Conservation (phyloP, 2,888 invertebrate genomes). For the Acronicta psi region DNA sequence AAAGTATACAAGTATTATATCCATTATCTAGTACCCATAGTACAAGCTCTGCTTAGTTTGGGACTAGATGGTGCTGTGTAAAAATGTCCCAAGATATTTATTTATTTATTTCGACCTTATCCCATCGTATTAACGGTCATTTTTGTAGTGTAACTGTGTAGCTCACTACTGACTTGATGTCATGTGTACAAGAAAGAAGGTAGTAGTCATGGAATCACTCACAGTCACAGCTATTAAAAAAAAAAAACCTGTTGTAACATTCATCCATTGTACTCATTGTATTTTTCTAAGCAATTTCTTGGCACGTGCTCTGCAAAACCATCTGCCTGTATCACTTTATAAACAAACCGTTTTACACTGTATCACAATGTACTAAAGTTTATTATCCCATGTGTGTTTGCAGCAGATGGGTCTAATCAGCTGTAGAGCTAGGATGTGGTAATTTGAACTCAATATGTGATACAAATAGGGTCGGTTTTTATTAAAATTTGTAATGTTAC, state of each 20-base stretch:
- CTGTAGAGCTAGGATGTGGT: slow-evolving; percentile 26
- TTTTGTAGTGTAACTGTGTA: background rate
- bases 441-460: slow-evolving; percentile 32
- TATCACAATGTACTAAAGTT: background rate
- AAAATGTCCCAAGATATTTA: too few species aligned
- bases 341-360: slow-evolving; percentile 2
- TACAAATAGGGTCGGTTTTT: slow-evolving; percentile 19
- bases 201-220: slow-evolving; percentile 17
- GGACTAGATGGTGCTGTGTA: too few species aligned
- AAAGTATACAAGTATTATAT: too few species aligned
- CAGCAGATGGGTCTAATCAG: slow-evolving; percentile 47
- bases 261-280: slow-evolving; percentile 44
- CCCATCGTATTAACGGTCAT: too few species aligned
- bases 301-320: slow-evolving; percentile 52
- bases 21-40: too few species aligned
- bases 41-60: too few species aligned
- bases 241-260: slow-evolving; percentile 45
- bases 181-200: slow-evolving; percentile 3
- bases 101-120: too few species aligned
- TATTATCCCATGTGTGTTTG: background rate
- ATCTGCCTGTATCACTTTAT: slow-evolving; percentile 33
- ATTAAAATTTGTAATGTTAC: slow-evolving; percentile 34
- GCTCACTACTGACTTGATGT: too few species aligned
- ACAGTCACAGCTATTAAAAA: slow-evolving; percentile 17
- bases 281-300: slow-evolving; percentile 43